Evolutionary conservation across 2,113 vertebrate species (phyloP), one percentile per base, ranked within the genome.

Genomic region (Pundamilia nyererei): DNA sequence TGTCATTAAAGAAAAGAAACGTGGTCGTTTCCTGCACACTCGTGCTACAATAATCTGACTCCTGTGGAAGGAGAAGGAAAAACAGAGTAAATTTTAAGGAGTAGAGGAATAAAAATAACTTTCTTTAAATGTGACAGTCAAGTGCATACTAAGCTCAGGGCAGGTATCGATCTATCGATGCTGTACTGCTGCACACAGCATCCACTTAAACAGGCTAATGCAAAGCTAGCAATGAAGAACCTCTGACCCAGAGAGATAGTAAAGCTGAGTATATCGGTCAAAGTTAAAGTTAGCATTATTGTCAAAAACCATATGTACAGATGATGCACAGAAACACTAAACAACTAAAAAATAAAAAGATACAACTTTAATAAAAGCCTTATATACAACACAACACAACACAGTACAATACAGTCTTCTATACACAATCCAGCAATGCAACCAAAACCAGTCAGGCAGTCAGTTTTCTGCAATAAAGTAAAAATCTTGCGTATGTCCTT

Each of bases 351-450:
- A 62, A 33, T 33, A 33, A 62, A 62, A 62, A 33, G 15, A 62
- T 62, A 62, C 19, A 60, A 33, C 29, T 33, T 33, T 33, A 62
- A 62, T 33, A 62, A 62, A 33, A 19, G 15, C 29, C 2, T 62
- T 62, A 62, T 62, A 33, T 33, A 0, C 29, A 62, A 33, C 58
- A 60, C 56, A 35, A 35, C 33, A 35, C 9, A 60, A 33, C 29
- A 33, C 29, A 62, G 0, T 0, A 19, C 58, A 33, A 62, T 62
- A 0, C 58, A 62, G 29, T 62, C 58, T 62, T 4, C 2, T 62
- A 62, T 4, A 33, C 58, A 19, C 29, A 62, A 33, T 33, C 29
- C 29, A 33, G 58, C 2, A 62, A 33, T 33, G 58, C 5, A 62
- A 3, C 29, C 9, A 62, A 38, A 40, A 40, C 40, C 33, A 68